Base-by-base conservation (phyloP, 2,888 invertebrate genomes). In the Theretra japonica region DNA sequence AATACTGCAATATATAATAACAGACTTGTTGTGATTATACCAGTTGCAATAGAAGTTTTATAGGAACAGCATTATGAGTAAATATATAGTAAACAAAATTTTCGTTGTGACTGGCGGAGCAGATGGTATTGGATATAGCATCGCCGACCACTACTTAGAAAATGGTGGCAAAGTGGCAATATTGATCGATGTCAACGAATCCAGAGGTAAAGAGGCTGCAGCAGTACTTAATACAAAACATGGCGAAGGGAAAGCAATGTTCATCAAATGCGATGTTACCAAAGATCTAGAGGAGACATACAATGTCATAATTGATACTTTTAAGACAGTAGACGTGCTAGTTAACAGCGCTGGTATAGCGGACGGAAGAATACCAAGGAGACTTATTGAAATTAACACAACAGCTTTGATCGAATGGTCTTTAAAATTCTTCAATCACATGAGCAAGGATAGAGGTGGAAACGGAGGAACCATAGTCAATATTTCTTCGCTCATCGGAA, bases 391-490 rank as follows among this genome's bases (percentile, higher is more conserved):
- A 11, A 82, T 89, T 33, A 93, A 93, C 59, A 72, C 75, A 0
- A 80, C 77, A 33, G 77, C 79, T n/a, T 30, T 80, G 3, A 74
- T 83, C 6, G 79, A 80, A 56, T 82, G 94, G 70, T 90, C 90
- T 0, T 79, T 92, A 21, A 85, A 95, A 41, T 95, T 92, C 25
- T 86, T 95, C 73, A 88, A 95, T 72, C 89, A 94, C 81, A 93
- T 96, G 94, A 88, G 95, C 28, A 89, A 84, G 69, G 89, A 94
- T 75, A 90, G 89, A 56, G 91, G 93, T 0, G 95, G 95, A 0
- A 81, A 85, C 28, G 96, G 96, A 6, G 96, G 96, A 5, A 89
- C 93, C 3, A 91, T 96, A 58, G 88, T 96, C n/a, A 96, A 96
- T 82, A 89, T 95, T 48, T 90, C 95, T 1, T 96, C 96, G 3